Evolutionary conservation across 2,113 vertebrate genomes (phyloP), one percentile per base, ranked within the genome.

Genomic region (Grantiella picta): DNA sequence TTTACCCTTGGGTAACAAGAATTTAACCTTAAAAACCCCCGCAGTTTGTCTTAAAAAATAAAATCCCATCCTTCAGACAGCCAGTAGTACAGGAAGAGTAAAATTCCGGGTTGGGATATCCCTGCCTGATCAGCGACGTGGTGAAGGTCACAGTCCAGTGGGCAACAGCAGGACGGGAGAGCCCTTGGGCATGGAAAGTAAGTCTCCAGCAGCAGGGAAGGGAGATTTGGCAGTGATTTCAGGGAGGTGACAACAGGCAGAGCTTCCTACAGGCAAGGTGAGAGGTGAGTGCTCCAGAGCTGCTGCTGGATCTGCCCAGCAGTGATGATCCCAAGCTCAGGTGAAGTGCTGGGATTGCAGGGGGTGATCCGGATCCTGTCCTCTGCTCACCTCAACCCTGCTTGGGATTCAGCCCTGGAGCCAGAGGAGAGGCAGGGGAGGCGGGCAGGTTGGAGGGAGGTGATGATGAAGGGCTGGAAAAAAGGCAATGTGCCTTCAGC

Each of bases 31-130:
- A 84, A 90, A 96, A 93, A 86, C 19, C 35, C 72, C 79, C 0
- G 0, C 16, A 14, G 73, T 64, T 84, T 57, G n/a, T 82, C 57
- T 89, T 68, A 76, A 78, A 92, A 94, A 94, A 86, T n/a, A 79
- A 92, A 96, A 90, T 21, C 79, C 85, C 64, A 72, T 69, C 70
- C 57, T 89, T 88, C 60, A 64, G 92, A 65, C 8, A 94, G 79
- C 89, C 91, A 91, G 80, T 54, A 71, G 86, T 82, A 90, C 92
- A 95, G 66, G 60, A 96, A 89, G 7, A 87, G 66, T 15, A 65
- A 54, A 93, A 66, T 35, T 40, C 16, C 21, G 12, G 36, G 68
- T 66, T 24, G 18, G 35, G 91, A 44, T 75, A 56, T 89, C 91
- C 85, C 90, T 97, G 91, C 90, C 95, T 94, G 88, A 83, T 89